phyloP scores from a whole-genome alignment of 2,888 invertebrate genomes.

The Philhelius pedissequus region DNA sequence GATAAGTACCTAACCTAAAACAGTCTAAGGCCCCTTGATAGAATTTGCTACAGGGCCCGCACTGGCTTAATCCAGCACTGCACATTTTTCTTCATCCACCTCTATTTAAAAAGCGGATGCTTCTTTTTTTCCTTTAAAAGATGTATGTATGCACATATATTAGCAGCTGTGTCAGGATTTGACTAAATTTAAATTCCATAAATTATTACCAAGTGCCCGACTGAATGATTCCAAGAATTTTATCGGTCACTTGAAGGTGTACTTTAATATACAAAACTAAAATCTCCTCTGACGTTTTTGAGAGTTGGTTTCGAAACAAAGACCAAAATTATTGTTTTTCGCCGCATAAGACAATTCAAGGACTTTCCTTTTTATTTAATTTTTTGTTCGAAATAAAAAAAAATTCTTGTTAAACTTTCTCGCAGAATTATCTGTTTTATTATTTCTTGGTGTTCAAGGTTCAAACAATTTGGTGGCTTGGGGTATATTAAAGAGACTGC shows the following conservation, averaged over 20 bases:
- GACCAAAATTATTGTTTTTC: constrained; percentile 5
- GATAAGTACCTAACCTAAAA: no score
- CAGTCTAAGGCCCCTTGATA: no score
- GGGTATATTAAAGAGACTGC: background rate
- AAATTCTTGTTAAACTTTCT: background rate
- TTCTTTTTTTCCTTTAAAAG: no score
- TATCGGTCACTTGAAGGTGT: constrained; percentile 4
- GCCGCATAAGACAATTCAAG: background rate
- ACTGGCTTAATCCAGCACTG: no score
- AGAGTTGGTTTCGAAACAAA: background rate
- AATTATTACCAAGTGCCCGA: background rate
- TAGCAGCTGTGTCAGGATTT: constrained; percentile 2
- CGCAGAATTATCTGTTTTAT: background rate
- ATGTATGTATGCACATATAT: no score
- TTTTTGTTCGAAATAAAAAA: background rate
- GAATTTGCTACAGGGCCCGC: no score
- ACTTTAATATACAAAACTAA: background rate
- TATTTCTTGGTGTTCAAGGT: background rate
- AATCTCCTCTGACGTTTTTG: background rate
- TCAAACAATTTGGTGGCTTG: background rate
- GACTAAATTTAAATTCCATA: constrained; percentile 1
- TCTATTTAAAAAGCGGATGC: background rate
- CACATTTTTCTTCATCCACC: background rate
- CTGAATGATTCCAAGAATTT: background rate
- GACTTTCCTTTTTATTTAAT: background rate